Evolutionary conservation across 2,888 invertebrate species (phyloP).

Genomic region (Trypoxylon attenuatum): DNA sequence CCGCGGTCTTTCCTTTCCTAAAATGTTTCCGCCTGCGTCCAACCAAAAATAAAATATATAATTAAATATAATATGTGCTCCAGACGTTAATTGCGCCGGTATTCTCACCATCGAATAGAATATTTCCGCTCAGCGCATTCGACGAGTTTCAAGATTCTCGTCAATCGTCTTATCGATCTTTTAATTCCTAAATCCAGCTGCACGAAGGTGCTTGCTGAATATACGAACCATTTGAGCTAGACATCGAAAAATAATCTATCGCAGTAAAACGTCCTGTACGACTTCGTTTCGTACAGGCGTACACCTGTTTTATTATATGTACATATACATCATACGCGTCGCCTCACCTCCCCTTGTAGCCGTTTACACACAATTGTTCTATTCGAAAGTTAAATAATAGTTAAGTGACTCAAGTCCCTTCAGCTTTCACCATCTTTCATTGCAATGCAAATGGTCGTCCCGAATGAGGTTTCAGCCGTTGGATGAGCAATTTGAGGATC

Average conservation of each 20-base stretch:
- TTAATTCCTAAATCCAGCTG: slow-evolving; percentile 24
- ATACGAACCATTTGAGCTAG: slow-evolving; percentile 48
- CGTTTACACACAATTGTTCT: too few relatives aligned
- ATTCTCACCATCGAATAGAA: background rate
- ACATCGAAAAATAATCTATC: slow-evolving; percentile 58
- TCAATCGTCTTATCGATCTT: slow-evolving; percentile 11
- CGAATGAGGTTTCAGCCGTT: too few relatives aligned
- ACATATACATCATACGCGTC: slow-evolving; percentile 18
- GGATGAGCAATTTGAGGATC: too few relatives aligned
- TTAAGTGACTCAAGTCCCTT: too few relatives aligned
- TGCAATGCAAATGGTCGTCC: too few relatives aligned
- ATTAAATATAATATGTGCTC: slow-evolving; percentile 45
- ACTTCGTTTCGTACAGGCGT: slow-evolving; percentile 21
- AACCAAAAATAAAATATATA: slow-evolving; percentile 52
- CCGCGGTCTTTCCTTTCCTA: background rate
- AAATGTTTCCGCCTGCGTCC: slow-evolving; percentile 28
- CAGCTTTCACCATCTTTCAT: too few relatives aligned
- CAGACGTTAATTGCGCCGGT: slow-evolving; percentile 2
- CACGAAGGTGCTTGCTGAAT: slow-evolving; percentile 22
- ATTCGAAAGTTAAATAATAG: too few relatives aligned
- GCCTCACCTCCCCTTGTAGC: background rate
- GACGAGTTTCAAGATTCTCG: slow-evolving; percentile 13
- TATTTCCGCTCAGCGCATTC: background rate
- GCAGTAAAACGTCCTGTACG: slow-evolving; percentile 39
- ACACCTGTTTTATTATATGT: slow-evolving; percentile 19